Conservation (phyloP, 2,113 vertebrate genomes). For the Naja naja region DNA sequence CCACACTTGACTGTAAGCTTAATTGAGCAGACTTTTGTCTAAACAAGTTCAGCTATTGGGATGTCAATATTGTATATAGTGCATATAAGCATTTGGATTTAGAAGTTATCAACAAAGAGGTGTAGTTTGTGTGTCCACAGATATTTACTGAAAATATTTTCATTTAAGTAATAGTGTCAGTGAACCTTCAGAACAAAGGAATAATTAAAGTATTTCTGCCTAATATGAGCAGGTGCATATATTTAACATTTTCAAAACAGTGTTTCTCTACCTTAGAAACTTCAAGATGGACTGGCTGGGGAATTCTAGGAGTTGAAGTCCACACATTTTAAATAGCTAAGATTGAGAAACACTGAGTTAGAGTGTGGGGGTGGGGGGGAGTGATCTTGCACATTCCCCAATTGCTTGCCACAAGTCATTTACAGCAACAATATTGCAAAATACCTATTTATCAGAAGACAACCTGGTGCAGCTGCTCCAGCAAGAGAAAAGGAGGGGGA, state of each 20-base stretch:
- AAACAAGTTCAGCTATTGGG: background rate
- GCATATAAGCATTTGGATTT: background rate
- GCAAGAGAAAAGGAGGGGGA: background rate
- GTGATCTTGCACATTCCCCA: background rate
- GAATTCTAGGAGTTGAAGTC: background rate
- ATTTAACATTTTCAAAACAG: background rate
- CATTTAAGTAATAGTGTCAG: background rate
- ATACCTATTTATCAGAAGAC: background rate
- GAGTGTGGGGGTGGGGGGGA: background rate
- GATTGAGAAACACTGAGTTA: background rate
- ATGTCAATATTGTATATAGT: background rate
- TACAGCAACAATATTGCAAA: background rate
- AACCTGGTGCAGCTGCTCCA: background rate
- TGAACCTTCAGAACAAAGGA: background rate
- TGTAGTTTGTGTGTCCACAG: background rate
- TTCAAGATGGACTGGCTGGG: background rate
- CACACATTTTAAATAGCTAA: background rate
- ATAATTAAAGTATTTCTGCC: background rate
- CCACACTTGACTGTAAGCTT: background rate
- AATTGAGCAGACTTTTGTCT: background rate
- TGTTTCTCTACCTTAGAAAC: background rate
- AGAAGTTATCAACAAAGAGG: background rate
- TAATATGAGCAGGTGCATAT: background rate
- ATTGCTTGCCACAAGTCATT: background rate
- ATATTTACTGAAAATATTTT: background rate